These are phyloP conservation scores for Picathartes gymnocephalus DNA, from an alignment of 2,113 vertebrate genomes.

Conservation along the genomic window DNA sequence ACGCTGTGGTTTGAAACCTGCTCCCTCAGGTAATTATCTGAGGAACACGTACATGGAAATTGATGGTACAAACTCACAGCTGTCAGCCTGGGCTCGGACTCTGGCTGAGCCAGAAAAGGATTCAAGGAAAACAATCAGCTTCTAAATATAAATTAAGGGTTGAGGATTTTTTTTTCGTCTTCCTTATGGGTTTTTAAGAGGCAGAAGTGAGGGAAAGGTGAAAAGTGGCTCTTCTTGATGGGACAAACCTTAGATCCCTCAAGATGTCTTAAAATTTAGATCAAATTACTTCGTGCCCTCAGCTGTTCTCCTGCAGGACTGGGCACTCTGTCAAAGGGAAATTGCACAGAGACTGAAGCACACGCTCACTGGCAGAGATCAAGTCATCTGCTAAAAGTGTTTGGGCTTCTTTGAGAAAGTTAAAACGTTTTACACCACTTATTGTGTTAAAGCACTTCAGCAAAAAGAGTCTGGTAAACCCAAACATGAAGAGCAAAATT, in stretches of 20 bases:
- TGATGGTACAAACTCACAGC: slow-evolving; percentile 40
- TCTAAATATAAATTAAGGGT: slow-evolving; percentile 39
- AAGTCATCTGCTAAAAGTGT: slow-evolving; percentile 45
- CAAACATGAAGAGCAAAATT: slow-evolving; percentile 11
- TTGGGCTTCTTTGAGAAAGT: slow-evolving; percentile 13
- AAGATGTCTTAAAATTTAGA: not conserved
- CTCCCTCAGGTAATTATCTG: slow-evolving; percentile 47
- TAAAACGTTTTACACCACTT: slow-evolving; percentile 1
- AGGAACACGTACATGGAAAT: slow-evolving; percentile 26
- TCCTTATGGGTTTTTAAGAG: not conserved
- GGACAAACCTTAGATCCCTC: not conserved
- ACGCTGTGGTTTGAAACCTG: not conserved
- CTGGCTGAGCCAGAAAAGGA: slow-evolving; percentile 14
- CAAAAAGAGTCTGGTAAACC: slow-evolving; percentile 13
- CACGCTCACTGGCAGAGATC: not conserved
- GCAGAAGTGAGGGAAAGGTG: slow-evolving; percentile 12
- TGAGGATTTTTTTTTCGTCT: not conserved
- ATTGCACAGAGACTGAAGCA: slow-evolving; percentile 13
- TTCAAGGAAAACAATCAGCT: slow-evolving; percentile 26
- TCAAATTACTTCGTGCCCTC: slow-evolving; percentile 12
- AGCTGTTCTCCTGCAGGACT: slow-evolving; percentile 31
- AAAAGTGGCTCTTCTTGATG: not conserved
- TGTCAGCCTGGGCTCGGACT: not conserved
- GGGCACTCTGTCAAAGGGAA: slow-evolving; percentile 53
- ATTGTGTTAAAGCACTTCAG: not conserved